Evolutionary conservation across 2,797 vertebrate genomes (phyloP), one percentile per base, ranked within the genome.

Genomic region (Peromyscus melanophrys): DNA sequence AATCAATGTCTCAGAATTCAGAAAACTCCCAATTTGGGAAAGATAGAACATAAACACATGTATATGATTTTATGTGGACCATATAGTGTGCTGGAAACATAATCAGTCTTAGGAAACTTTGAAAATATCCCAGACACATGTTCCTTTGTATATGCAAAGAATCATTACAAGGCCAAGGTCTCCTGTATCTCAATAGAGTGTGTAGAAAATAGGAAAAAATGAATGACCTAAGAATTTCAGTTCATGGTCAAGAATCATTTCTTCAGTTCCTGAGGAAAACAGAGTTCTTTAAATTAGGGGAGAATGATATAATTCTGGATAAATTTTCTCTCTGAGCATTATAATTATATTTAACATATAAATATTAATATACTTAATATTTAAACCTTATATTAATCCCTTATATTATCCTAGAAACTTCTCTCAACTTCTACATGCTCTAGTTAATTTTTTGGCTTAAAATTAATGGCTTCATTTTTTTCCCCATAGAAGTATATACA

Each of bases 401-500:
- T 80, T 85, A 82, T 34, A 73, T 89, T 92, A 34, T 63, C 82
- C 88, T 89, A 85, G 49, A 96, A 90, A 83, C 65, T 82, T 89
- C 80, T n/a, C n/a, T 93, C 21, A 90, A 85, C 52, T 96, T 11
- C n/a, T 95, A 61, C 4, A 81, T 91, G 65, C 82, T 94, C 29
- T n/a, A 94, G 27, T 85, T 88, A 52, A 31, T 76, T 89, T 95
- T 59, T 94, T 89, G 23, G 78, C 14, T 94, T 94, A 91, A 90
- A 92, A 94, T 95, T 92, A 95, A 81, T 65, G 34, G 37, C 31
- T 29, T 95, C n/a, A 59, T 71, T 94, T 83, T 95, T 93, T 93
- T 94, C 37, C 9, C 43, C 46, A 78, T 88, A 71, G 59, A 95
- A 93, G 29, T 76, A 49, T 84, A 84, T 23, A 75, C 55, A 46